Conservation (phyloP, 2,113 vertebrate species). For the Cygnus buccinator region DNA sequence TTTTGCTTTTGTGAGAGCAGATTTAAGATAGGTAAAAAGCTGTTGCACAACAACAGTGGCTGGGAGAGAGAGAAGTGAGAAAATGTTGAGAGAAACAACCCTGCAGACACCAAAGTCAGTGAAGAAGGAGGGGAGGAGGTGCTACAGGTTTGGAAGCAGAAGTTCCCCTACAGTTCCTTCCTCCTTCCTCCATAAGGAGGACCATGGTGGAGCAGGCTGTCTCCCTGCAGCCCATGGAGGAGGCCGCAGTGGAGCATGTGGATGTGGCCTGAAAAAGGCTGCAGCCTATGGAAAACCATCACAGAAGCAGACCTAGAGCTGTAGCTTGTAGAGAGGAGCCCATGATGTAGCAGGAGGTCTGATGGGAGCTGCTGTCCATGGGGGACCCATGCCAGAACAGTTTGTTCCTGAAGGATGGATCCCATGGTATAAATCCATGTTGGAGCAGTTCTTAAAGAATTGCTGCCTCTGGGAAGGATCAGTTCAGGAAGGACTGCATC, state of each 20-base stretch:
- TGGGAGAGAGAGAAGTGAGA: too few species aligned
- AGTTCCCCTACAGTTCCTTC: too few species aligned
- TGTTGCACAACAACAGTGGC: too few species aligned
- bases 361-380: neutral
- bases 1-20: too few species aligned
- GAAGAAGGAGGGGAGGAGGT: too few species aligned
- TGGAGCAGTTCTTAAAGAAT: neutral
- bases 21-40: too few species aligned
- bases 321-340: neutral
- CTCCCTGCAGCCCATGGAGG: neutral
- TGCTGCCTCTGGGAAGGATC: neutral
- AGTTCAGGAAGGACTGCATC: neutral
- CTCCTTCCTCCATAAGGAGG: too few species aligned
- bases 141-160: too few species aligned
- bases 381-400: neutral
- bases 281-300: neutral
- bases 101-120: too few species aligned
- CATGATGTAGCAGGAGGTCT: neutral
- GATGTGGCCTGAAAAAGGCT: neutral
- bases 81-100: too few species aligned
- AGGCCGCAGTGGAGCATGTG: neutral
- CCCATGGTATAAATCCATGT: neutral
- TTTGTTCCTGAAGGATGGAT: neutral
- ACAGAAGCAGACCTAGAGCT: neutral
- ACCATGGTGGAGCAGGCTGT: too few species aligned